phyloP scores from a whole-genome alignment of 2,113 vertebrate genomes.

The Plotosus lineatus region DNA sequence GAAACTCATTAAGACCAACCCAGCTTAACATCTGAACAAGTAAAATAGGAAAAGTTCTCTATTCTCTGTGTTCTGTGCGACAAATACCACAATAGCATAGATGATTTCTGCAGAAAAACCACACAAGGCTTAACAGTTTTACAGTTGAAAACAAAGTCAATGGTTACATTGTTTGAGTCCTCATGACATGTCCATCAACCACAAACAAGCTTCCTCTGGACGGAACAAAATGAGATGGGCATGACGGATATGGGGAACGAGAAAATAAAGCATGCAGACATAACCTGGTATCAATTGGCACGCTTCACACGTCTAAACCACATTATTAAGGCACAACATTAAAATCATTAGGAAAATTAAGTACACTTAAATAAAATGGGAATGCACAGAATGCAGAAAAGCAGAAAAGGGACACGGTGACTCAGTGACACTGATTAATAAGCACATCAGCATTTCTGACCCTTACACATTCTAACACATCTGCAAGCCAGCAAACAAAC shows the following conservation, averaged over 20 bases:
- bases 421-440: not conserved
- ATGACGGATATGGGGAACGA: not conserved
- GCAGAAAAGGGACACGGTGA: not conserved
- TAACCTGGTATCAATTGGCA: not conserved
- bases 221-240: not conserved
- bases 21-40: not conserved
- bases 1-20: not conserved
- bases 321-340: too few relatives aligned
- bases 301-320: not conserved
- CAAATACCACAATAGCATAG: not conserved
- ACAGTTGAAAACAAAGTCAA: constrained; percentile 11
- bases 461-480: constrained; percentile 12
- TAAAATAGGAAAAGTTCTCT: not conserved
- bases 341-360: not conserved
- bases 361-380: not conserved
- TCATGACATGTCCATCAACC: constrained; percentile 16
- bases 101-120: not conserved
- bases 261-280: not conserved
- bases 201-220: not conserved
- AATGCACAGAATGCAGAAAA: constrained; percentile 3
- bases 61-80: not conserved
- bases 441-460: constrained; percentile 5
- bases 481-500: constrained; percentile 26
- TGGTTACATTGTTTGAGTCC: constrained; percentile 29
- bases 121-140: constrained; percentile 29